These are phyloP conservation scores for Myzus persicae DNA, from an alignment of 1,140 invertebrate species.

Conservation along the genomic window DNA sequence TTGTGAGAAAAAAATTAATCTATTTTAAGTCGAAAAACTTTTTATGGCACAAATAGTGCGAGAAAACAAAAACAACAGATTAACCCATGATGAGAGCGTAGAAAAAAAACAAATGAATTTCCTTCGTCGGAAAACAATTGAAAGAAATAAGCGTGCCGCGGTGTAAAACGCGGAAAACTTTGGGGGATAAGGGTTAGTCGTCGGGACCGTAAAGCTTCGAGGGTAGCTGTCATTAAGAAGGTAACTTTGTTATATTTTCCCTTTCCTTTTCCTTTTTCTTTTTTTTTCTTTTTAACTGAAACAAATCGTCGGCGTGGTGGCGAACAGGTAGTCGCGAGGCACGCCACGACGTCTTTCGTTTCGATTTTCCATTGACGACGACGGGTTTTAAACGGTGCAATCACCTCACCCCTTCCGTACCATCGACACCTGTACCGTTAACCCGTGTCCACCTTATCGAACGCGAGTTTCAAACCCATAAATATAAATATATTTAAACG, in stretches of 20 bases:
- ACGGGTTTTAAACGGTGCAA: slow-evolving; percentile 50
- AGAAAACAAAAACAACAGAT: slow-evolving; percentile 18
- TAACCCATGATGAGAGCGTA: background rate
- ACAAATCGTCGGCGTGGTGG: slow-evolving; percentile 38
- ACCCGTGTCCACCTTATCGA: background rate
- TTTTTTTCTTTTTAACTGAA: slow-evolving; percentile 53
- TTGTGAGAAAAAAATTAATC: background rate
- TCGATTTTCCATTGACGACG: slow-evolving; percentile 23
- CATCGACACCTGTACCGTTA: background rate
- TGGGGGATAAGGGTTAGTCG: slow-evolving; percentile 55
- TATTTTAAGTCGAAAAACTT: background rate
- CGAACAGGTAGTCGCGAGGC: slow-evolving; percentile 40
- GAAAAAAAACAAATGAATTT: slow-evolving; percentile 33
- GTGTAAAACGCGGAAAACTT: slow-evolving; percentile 41
- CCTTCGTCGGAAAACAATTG: slow-evolving; percentile 30
- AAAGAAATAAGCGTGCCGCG: slow-evolving; percentile 46
- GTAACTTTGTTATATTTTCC: slow-evolving; percentile 57
- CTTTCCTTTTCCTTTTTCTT: slow-evolving; percentile 46
- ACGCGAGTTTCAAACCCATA: background rate
- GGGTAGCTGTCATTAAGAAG: slow-evolving; percentile 59
- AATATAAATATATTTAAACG: background rate
- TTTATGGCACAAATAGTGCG: background rate
- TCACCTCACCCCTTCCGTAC: background rate
- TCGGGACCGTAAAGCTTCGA: slow-evolving; percentile 55
- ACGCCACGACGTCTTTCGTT: background rate